Evolutionary conservation across 2,113 vertebrate species (phyloP).

Genomic region (Albula glossodonta): DNA sequence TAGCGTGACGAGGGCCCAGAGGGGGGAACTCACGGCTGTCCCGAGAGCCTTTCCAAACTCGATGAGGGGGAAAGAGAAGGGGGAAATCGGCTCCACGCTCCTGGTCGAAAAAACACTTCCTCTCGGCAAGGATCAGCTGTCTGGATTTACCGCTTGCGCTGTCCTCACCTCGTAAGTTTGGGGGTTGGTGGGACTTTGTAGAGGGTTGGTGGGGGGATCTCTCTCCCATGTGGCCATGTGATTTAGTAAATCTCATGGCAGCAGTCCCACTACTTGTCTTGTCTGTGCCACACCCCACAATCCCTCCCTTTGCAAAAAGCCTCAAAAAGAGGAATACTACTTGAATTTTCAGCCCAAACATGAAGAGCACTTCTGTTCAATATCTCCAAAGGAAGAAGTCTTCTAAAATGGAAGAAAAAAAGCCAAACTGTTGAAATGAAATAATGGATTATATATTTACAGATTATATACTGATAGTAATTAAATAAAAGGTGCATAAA

Average conservation of each 20-base stretch:
- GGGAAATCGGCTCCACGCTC: neutral
- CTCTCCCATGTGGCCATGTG: neutral
- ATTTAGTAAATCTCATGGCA: neutral
- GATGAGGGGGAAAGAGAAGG: neutral
- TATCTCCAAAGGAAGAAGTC: too few relatives aligned
- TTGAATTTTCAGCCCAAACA: too few relatives aligned
- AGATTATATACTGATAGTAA: too few relatives aligned
- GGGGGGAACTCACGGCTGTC: neutral
- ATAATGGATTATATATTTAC: too few relatives aligned
- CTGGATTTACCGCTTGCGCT: conserved; percentile 20
- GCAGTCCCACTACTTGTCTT: neutral
- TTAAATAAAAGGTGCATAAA: too few relatives aligned
- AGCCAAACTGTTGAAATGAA: too few relatives aligned
- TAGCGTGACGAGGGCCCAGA: neutral
- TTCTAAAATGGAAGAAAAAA: too few relatives aligned
- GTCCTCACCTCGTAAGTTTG: conserved; percentile 16
- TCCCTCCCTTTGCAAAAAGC: neutral
- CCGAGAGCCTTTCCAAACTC: conserved; percentile 4
- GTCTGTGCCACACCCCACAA: neutral
- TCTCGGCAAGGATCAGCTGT: conserved; percentile 19
- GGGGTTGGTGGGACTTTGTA: neutral
- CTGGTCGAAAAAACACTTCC: conserved; percentile 19
- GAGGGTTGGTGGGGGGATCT: neutral
- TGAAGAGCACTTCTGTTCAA: too few relatives aligned
- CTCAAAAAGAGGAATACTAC: too few relatives aligned